Evolutionary conservation across 2,797 vertebrate genomes (phyloP).

Genomic region (Sparidentex hasta): DNA sequence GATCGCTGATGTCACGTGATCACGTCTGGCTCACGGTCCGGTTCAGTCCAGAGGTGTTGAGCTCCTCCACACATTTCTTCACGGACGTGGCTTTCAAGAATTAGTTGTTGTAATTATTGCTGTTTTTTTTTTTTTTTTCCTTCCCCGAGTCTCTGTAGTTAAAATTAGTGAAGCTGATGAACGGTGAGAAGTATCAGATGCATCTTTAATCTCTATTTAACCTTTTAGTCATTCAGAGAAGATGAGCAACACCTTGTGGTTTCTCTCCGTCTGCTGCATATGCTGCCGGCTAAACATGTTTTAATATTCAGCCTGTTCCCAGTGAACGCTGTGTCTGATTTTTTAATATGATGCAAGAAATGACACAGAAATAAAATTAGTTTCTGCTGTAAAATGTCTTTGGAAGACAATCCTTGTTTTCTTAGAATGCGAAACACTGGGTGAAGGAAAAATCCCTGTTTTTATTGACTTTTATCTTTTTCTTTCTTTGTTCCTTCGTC

Average conservation of each 20-base stretch:
- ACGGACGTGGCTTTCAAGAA: background rate
- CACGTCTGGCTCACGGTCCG: background rate
- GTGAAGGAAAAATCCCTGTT: slow-evolving; percentile 5
- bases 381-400: background rate
- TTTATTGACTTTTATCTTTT: slow-evolving; percentile 23
- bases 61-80: background rate
- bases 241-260: background rate
- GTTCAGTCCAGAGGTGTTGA: background rate
- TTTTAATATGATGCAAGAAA: background rate
- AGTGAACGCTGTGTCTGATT: background rate
- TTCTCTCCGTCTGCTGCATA: background rate
- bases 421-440: slow-evolving; percentile 6
- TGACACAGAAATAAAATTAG: background rate
- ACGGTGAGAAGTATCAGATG: slow-evolving; percentile 5
- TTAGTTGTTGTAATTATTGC: background rate
- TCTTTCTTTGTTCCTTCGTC: background rate
- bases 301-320: slow-evolving; percentile 10
- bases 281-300: slow-evolving; percentile 10
- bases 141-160: no score
- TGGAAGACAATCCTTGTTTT: slow-evolving; percentile 3
- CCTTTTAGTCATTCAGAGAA: slow-evolving; percentile 9
- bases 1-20: background rate
- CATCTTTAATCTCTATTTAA: slow-evolving; percentile 23
- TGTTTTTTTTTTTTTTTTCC: background rate
- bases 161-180: background rate